phyloP scores from a whole-genome alignment of 2,113 vertebrate genomes.

The Pedetes capensis region DNA sequence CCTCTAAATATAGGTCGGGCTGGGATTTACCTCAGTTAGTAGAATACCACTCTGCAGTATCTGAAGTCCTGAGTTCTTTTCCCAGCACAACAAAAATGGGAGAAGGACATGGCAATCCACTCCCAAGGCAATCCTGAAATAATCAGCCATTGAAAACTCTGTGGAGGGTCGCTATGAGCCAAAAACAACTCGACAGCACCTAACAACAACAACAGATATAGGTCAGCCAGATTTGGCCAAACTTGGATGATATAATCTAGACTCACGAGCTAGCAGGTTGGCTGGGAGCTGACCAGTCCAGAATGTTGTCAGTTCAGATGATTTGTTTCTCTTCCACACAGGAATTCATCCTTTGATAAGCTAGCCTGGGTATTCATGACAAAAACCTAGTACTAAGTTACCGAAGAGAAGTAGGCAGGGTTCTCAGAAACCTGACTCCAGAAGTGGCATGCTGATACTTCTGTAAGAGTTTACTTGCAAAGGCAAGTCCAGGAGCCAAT shows the following conservation, averaged over 20 bases:
- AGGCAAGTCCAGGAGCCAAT: neutral
- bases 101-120: too few species aligned
- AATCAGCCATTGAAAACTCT: too few species aligned
- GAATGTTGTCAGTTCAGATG: neutral
- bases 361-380: neutral
- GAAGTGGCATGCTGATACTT: neutral
- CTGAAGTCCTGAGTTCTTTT: too few species aligned
- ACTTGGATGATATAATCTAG: neutral
- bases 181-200: too few species aligned
- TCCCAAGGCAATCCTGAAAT: too few species aligned
- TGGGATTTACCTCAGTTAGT: too few species aligned
- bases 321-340: neutral
- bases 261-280: neutral
- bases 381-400: neutral
- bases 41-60: too few species aligned
- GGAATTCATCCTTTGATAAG: neutral
- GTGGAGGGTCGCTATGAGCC: too few species aligned
- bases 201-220: too few species aligned
- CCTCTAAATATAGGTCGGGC: too few species aligned
- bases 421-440: too few species aligned
- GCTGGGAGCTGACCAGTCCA: neutral
- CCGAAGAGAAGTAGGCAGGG: neutral
- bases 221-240: neutral
- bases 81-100: too few species aligned
- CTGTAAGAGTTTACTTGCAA: neutral